Base-by-base conservation (phyloP, 2,888 invertebrate species). In the Gymnosoma rotundatum region DNA sequence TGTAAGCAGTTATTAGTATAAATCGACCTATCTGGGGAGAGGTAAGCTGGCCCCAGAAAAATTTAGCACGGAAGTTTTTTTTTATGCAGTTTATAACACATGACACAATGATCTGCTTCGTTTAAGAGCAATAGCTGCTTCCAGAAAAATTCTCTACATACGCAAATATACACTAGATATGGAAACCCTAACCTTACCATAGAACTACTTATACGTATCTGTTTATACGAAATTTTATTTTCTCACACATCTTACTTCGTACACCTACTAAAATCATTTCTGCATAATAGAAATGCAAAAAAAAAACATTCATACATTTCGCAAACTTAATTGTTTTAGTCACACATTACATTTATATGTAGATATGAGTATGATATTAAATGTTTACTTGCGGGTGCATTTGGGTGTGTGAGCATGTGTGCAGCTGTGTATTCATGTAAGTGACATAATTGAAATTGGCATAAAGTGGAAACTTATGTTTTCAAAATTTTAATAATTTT, bases 401-500 rank as follows among this genome's bases (percentile, higher is more conserved):
- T 56, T 58, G 7, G 7, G 18, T 16, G 38, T 54, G 14, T 25
- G 25, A 42, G 42, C 12, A 12, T 48, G 18, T 36, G 32, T 76
- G 45, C 52, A 64, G 10, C 16, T 70, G 70, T 60, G n/a, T 69
- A 21, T 67, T 70, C 32, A 60, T 79, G 78, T 78, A 73, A 78
- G 80, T 84, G 84, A 81, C 84, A 84, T 84, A 84, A 84, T 84
- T 84, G 81, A 84, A 84, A 84, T 81, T 84, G 84, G 84, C 84
- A 84, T 84, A 81, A 84, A 84, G 84, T 84, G 81, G 78, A 84
- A 84, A 84, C 84, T 84, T 84, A 70, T 84, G 84, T 84, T 84
- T 74, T 81, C 63, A 66, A 81, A 78, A 78, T 81, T 73, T 81
- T 84, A 81, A 81, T 84, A 69, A 84, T 78, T 84, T 84, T 84